Percentiles rank a stretch among this genome's conserved stretches.
phyloP scores from a whole-genome alignment of 2,113 vertebrate species.

The Mobula hypostoma region DNA sequence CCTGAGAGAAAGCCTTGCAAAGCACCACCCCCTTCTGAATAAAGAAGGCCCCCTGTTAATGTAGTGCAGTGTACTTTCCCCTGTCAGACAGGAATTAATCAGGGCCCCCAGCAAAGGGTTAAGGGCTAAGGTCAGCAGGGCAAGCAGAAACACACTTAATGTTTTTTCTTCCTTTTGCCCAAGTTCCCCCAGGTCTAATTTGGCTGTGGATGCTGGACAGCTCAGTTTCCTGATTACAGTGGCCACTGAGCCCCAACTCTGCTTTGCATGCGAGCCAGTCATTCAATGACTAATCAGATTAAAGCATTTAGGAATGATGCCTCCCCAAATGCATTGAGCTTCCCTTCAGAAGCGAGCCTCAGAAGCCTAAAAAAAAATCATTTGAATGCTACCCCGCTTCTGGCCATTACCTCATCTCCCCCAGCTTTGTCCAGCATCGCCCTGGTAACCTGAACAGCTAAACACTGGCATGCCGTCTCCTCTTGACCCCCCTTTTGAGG shows the following conservation, averaged over 20 bases:
- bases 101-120: slow-evolving; percentile 36
- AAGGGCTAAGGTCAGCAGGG: slow-evolving; percentile 41
- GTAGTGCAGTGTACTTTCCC: slow-evolving; percentile 24
- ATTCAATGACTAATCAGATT: slow-evolving; percentile 51
- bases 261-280: slow-evolving; percentile 39
- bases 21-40: background rate
- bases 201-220: slow-evolving; percentile 42
- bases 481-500: background rate
- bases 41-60: slow-evolving; percentile 31
- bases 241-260: slow-evolving; percentile 40
- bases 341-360: slow-evolving; percentile 34
- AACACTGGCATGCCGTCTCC: slow-evolving; percentile 12
- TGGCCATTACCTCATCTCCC: slow-evolving; percentile 43
- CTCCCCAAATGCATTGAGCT: slow-evolving; percentile 9
- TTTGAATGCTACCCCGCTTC: slow-evolving; percentile 41
- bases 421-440: background rate
- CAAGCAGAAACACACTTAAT: slow-evolving; percentile 40
- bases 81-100: slow-evolving; percentile 39
- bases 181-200: slow-evolving; percentile 44
- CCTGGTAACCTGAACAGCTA: background rate
- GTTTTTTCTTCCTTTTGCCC: slow-evolving; percentile 3
- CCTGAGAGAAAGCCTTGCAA: background rate
- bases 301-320: slow-evolving; percentile 43
- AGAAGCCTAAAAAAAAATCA: slow-evolving; percentile 38
- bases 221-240: slow-evolving; percentile 45